Percentiles rank a stretch among this genome's conserved stretches.
These are phyloP conservation scores for Drosophila limbata DNA, from an alignment of 2,888 invertebrate species.

Conservation along the genomic window DNA sequence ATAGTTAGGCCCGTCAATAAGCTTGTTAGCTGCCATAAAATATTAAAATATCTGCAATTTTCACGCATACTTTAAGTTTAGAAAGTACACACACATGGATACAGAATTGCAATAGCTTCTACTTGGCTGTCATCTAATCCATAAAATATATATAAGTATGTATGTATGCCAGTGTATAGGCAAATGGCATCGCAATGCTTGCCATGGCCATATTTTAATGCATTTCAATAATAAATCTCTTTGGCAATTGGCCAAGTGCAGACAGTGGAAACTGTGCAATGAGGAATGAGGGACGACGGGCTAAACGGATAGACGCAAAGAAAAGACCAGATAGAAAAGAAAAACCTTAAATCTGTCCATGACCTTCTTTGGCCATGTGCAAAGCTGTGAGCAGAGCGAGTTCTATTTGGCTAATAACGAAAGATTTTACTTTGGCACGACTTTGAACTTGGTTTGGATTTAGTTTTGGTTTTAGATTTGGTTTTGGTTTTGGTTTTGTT, in stretches of 20 bases:
- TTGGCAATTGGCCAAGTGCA: constrained; percentile 74
- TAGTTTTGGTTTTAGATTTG: constrained; percentile 43
- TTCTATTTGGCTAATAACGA: constrained; percentile 53
- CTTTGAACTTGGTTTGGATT: constrained; percentile 77
- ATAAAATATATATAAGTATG: constrained; percentile 3
- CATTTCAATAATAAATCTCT: constrained; percentile 79
- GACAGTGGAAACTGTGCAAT: constrained; percentile 25
- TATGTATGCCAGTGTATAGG: constrained; percentile 45
- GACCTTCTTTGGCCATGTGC: constrained; percentile 73
- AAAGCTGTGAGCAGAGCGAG: constrained; percentile 16
- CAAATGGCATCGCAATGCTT: constrained; percentile 40
- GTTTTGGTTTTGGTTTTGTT: constrained; percentile 29
- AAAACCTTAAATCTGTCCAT: constrained; percentile 77
- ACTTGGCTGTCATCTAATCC: constrained; percentile 19
- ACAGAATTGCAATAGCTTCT: not conserved
- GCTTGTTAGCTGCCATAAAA: constrained; percentile 15
- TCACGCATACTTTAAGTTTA: constrained; percentile 26
- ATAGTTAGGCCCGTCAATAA: constrained; percentile 3
- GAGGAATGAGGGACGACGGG: not conserved
- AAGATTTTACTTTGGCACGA: constrained; percentile 75
- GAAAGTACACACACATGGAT: constrained; percentile 38
- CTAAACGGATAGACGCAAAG: constrained; percentile 17
- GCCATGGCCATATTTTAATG: constrained; percentile 73
- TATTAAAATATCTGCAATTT: constrained; percentile 36
- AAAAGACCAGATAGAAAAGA: constrained; percentile 18